These are phyloP conservation scores for Cryptoleucopteryx plumbea DNA, from an alignment of 2,113 vertebrate species.

Conservation along the genomic window DNA sequence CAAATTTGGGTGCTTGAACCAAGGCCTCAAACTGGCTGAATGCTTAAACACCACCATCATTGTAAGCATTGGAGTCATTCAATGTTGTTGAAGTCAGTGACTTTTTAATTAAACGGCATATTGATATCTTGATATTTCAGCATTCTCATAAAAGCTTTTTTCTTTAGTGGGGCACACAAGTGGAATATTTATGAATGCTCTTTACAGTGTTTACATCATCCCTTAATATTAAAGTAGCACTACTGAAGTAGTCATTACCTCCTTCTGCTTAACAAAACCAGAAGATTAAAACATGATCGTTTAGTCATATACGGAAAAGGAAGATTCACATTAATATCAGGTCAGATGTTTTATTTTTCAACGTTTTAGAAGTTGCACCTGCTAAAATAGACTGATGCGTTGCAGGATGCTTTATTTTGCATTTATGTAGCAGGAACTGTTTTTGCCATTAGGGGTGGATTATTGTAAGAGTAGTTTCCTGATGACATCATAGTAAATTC, in stretches of 20 bases:
- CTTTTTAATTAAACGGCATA: background rate
- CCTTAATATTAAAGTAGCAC: background rate
- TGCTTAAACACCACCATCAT: background rate
- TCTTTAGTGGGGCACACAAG: background rate
- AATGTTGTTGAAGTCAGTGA: background rate
- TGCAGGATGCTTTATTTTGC: background rate
- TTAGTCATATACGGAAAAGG: background rate
- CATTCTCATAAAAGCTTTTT: background rate
- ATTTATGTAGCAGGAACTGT: conserved; percentile 1
- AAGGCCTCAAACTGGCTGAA: background rate
- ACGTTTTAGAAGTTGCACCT: background rate
- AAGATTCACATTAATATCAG: background rate
- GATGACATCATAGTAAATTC: conserved; percentile 57
- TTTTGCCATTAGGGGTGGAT: conserved; percentile 51
- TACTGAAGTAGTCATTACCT: background rate
- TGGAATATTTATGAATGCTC: background rate
- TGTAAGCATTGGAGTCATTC: background rate
- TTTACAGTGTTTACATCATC: background rate
- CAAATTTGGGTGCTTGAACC: background rate
- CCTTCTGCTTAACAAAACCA: background rate
- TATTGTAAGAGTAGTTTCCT: conserved; percentile 55
- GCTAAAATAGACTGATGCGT: background rate
- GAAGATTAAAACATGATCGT: background rate
- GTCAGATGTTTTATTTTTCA: background rate
- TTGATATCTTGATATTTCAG: background rate